Conservation (phyloP, 2,888 invertebrate genomes). For the Lasioglossum vierecki region DNA sequence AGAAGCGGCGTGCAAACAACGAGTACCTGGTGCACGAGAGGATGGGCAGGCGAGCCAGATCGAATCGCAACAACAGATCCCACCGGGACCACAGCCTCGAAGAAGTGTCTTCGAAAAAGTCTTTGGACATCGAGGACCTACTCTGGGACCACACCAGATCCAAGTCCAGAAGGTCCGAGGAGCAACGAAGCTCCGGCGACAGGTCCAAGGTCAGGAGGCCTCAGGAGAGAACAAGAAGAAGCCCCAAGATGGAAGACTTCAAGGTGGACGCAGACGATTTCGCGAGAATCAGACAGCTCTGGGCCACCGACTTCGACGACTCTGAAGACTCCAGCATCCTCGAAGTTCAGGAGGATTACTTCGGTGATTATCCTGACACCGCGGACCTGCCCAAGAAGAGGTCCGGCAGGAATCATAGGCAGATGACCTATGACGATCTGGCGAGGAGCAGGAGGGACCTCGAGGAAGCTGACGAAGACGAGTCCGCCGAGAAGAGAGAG, state of each 20-base stretch:
- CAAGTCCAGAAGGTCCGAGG: conserved; percentile 40
- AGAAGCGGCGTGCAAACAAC: conserved; percentile 78
- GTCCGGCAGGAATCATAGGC: conserved; percentile 40
- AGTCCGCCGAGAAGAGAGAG: conserved; percentile 62
- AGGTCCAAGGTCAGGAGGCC: conserved; percentile 14
- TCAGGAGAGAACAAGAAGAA: conserved; percentile 63
- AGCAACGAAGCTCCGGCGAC: conserved; percentile 10
- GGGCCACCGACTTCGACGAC: conserved; percentile 68
- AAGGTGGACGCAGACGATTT: conserved; percentile 75
- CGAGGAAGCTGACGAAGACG: conserved; percentile 56
- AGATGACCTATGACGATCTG: conserved; percentile 72
- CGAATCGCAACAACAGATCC: conserved; percentile 62
- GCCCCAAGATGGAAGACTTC: conserved; percentile 75
- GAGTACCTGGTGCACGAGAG: conserved; percentile 79
- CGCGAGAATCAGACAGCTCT: conserved; percentile 69
- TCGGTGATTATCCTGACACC: conserved; percentile 77
- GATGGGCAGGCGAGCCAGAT: conserved; percentile 75
- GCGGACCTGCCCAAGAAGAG: conserved; percentile 71
- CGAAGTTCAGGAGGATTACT: conserved; percentile 76
- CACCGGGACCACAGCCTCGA: conserved; percentile 64
- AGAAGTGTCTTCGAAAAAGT: conserved; percentile 49
- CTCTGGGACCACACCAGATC: conserved; percentile 41
- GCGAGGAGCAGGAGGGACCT: conserved; percentile 73
- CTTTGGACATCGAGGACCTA: conserved; percentile 56
- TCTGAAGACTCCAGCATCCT: conserved; percentile 61